phyloP scores from a whole-genome alignment of 2,113 vertebrate genomes.

The Indicator maculatus region DNA sequence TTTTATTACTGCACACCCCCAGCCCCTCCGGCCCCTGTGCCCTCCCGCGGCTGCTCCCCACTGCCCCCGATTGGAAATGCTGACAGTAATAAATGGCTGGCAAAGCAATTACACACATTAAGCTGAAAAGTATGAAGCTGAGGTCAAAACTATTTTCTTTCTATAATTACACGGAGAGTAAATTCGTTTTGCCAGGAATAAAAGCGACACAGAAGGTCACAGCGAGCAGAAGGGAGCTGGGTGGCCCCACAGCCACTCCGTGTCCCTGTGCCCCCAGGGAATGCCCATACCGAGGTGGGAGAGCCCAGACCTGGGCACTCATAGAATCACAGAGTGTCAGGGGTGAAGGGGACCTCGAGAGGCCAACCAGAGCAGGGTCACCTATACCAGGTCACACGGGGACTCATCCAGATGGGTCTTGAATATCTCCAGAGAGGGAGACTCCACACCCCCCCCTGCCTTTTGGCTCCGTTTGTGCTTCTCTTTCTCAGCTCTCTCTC shows the following conservation, averaged over 20 bases:
- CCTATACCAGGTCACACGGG: too few relatives aligned
- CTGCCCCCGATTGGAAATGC: not conserved
- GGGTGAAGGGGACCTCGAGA: too few relatives aligned
- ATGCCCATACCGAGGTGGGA: not conserved
- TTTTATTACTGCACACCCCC: not conserved
- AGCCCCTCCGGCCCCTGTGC: not conserved
- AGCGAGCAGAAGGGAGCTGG: not conserved
- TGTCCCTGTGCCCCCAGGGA: not conserved
- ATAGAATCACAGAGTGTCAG: too few relatives aligned
- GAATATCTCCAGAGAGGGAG: too few relatives aligned
- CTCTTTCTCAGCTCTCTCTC: not conserved
- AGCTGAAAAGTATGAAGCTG: slow-evolving; percentile 36
- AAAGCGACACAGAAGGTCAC: not conserved
- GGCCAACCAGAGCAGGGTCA: too few relatives aligned
- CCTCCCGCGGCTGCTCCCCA: not conserved
- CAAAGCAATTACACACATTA: slow-evolving; percentile 61
- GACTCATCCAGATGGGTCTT: too few relatives aligned
- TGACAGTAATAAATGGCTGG: slow-evolving; percentile 64
- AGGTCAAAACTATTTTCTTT: slow-evolving; percentile 65
- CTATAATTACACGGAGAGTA: slow-evolving; percentile 44
- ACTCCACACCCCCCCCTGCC: not conserved
- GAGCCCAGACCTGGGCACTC: not conserved
- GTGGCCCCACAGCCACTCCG: not conserved
- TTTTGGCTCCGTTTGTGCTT: not conserved
- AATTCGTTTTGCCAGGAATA: slow-evolving; percentile 55